Base-by-base conservation (phyloP, 2,888 invertebrate species). In the Norana najaformis region DNA sequence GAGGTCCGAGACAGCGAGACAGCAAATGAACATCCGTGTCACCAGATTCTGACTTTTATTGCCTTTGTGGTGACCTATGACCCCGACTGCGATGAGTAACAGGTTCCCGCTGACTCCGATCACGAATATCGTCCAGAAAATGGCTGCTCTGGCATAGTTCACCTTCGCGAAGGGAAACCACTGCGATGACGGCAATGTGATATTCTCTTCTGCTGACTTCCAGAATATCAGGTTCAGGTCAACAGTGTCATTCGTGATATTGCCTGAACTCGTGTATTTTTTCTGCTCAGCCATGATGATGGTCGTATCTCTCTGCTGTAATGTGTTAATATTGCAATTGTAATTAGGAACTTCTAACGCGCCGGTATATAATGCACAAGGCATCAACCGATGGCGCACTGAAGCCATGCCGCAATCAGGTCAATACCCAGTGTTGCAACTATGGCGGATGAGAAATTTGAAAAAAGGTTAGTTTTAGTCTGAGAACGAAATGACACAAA, bases 111-210 rank as follows among this genome's bases (percentile, higher is more conserved):
- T 30, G 30, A 39, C 41, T 20, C 88, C 88, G 41, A 88, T 30
- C 18, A 88, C 88, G 88, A 88, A 88, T 4, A 88, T 88, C 41
- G 35, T 88, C 88, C 88, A 88, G 41, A 34, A 88, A 30, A 88
- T 34, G 39, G 30, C 18, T 13, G 88, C 88, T 18, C 18, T 39
- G 20, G 36, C 88, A 88, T 88, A 35, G 88, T 20, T 88, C 14
- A 69, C 69, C n/a, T 30, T 69, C n/a, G 69, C 69, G n/a, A 69
- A 69, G 30, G 69, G 69, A 69, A 69, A 13, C 8, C 30, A 69
- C n/a, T 30, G 30, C 69, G 6, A 23, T 47, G 20, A 6, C 20
- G 8, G n/a, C n/a, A 13, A 6, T 0, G 30, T 69, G 30, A 4
- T 8, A 69, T 69, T 69, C 8, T 69, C 30, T n/a, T 11, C 69